These are phyloP conservation scores for Lagenorhynchus albirostris DNA, from an alignment of 2,113 vertebrate species.

Conservation along the genomic window DNA sequence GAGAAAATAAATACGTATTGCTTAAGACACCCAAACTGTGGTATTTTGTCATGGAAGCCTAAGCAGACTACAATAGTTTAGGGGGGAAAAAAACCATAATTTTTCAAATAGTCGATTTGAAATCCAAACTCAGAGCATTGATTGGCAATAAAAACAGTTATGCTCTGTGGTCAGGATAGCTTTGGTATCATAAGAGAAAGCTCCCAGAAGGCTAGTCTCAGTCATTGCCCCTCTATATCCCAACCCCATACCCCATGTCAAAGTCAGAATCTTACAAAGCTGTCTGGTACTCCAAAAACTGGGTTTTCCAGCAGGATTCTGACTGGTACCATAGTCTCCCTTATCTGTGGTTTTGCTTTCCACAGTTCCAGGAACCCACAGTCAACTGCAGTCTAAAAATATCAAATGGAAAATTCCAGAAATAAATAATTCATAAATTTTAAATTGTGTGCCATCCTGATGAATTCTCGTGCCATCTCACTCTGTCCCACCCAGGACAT, in stretches of 20 bases:
- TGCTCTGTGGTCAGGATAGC: background rate
- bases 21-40: background rate
- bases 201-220: background rate
- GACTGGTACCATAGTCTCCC: background rate
- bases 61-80: background rate
- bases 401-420: background rate
- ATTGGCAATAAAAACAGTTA: background rate
- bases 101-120: background rate
- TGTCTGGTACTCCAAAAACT: background rate
- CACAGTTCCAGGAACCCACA: background rate
- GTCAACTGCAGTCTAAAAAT: background rate
- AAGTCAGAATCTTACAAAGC: conserved; percentile 3
- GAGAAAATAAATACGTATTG: background rate
- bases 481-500: background rate
- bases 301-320: background rate
- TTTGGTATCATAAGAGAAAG: background rate
- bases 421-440: background rate
- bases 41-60: background rate
- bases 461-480: background rate
- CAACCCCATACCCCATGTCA: background rate
- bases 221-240: background rate
- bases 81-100: too few relatives aligned
- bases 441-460: background rate
- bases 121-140: background rate
- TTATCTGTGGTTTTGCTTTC: background rate